Base-by-base conservation (phyloP, 1,140 invertebrate genomes). In the Ostrea edulis region DNA sequence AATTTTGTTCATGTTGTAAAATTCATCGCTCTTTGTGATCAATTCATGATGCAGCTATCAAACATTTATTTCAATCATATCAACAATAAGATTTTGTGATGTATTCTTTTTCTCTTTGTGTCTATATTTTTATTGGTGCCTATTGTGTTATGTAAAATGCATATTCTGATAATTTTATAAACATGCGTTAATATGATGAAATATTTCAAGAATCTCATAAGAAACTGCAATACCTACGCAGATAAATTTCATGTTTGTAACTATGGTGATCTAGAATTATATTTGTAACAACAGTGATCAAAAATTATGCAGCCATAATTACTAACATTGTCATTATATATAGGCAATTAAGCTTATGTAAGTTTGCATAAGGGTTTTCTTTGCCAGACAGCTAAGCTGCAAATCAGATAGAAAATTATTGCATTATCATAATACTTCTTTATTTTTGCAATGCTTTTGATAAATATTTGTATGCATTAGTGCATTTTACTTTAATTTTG, bases 21-120 rank as follows among this genome's bases (percentile, higher is more conserved):
- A 62, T 62, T 62, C 12, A 14, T 17, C 17, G 55, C 55, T 17
- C 2, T 20, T 62, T 62, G n/a, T n/a, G 55, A 62, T 62, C n/a
- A 62, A n/a, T 77, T 77, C 68, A 77, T 77, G 68, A 77, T 77
- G 68, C 68, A 77, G 68, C 25, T 29, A 77, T 35, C 17, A 25
- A 8, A 35, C 4, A 77, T 35, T 35, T 11, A 77, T 20, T 7
- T 62, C 14, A 62, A 17, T n/a, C 7, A 7, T 62, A 20, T 62
- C 7, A 20, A 62, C 55, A 62, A 17, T 62, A 17, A 62, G 17
- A 62, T 62, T 62, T 62, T 62, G 55, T 17, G 17, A 20, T 5
- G 35, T 20, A 62, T 62, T 62, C 17, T 7, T 62, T 62, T 20
- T 62, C 55, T 20, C 55, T 20, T 62, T 62, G 2, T 62, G 17